Conservation (phyloP, 2,113 vertebrate species). For the Azemiops feae region DNA sequence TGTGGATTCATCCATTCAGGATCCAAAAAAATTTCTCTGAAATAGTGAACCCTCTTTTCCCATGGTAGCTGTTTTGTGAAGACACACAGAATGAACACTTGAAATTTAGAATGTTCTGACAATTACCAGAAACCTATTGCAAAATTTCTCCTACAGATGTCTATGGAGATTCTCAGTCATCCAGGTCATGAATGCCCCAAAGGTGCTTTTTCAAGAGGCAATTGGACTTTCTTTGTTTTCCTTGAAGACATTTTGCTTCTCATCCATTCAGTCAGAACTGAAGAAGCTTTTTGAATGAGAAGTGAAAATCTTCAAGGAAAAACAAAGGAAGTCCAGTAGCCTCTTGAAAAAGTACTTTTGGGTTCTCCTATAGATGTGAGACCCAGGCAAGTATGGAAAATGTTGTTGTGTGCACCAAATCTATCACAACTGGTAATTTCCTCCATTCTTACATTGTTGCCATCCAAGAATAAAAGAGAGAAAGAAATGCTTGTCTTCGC, state of each 20-base stretch:
- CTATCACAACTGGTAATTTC: background rate
- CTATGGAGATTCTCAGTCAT: background rate
- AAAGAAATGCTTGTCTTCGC: background rate
- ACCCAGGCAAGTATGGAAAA: background rate
- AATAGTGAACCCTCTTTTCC: background rate
- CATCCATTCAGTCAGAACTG: background rate
- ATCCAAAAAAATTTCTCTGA: background rate
- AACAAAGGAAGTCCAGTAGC: background rate
- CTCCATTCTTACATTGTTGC: background rate
- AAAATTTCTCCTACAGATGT: background rate
- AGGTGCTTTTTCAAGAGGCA: background rate
- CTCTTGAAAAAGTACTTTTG: background rate
- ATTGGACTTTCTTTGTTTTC: background rate
- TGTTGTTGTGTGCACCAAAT: background rate
- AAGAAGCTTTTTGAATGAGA: background rate
- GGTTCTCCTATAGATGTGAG: background rate
- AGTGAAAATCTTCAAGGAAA: background rate
- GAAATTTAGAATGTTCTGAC: background rate
- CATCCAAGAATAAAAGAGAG: background rate
- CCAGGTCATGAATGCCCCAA: background rate
- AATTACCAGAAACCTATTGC: background rate
- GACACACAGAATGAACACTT: background rate
- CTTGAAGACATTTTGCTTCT: background rate
- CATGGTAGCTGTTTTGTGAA: background rate
- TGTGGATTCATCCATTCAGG: background rate